A percentile compares a stretch with the other conserved stretches of the same genome.
phyloP scores from a whole-genome alignment of 2,113 vertebrate species.

The Paedocypris sp. region DNA sequence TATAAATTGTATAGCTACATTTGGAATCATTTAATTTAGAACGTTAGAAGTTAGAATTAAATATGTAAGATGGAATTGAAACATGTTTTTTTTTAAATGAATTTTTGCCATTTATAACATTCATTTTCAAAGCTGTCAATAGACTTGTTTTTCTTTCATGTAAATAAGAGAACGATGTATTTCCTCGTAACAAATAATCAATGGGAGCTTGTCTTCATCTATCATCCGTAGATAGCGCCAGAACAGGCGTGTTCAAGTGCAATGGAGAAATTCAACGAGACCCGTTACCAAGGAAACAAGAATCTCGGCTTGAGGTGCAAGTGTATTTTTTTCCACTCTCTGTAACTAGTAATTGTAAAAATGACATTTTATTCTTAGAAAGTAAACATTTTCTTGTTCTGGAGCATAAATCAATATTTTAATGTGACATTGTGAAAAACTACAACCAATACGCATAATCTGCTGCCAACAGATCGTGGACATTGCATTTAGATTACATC shows the following conservation, averaged over 20 bases:
- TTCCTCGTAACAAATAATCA: slow-evolving; percentile 16
- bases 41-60: neutral
- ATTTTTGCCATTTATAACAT: neutral
- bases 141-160: neutral
- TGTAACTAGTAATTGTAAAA: slow-evolving; percentile 29
- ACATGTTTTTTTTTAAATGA: too few relatives aligned
- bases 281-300: slow-evolving; percentile 50
- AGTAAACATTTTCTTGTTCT: neutral
- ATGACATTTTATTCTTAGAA: neutral
- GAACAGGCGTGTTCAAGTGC: slow-evolving; percentile 17
- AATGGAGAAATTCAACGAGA: slow-evolving; percentile 36
- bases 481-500: slow-evolving; percentile 21
- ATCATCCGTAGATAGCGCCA: slow-evolving; percentile 14
- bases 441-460: neutral
- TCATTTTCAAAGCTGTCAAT: neutral
- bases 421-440: too few relatives aligned
- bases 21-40: neutral
- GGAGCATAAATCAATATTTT: neutral
- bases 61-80: too few relatives aligned
- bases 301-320: slow-evolving; percentile 34
- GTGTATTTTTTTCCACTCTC: slow-evolving; percentile 16
- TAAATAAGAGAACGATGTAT: neutral
- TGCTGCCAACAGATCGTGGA: neutral
- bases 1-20: neutral
- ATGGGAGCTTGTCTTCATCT: slow-evolving; percentile 20